These are phyloP conservation scores for Lucilia sericata DNA, from an alignment of 1,140 invertebrate species.

Conservation along the genomic window DNA sequence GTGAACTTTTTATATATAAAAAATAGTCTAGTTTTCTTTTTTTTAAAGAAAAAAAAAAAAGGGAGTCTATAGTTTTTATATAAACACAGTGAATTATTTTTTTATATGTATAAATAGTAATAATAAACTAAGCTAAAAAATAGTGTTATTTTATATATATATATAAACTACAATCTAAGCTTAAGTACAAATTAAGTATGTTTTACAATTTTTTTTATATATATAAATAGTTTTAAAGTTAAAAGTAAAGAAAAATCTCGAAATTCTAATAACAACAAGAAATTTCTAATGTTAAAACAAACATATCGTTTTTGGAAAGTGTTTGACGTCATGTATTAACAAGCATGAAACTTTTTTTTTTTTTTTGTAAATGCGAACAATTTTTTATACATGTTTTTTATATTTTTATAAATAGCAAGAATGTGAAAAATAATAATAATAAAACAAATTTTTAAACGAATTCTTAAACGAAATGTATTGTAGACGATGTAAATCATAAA, in stretches of 20 bases:
- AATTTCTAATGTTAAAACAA: no score
- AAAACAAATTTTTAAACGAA: no score
- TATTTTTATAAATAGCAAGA: no score
- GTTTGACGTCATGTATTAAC: background rate
- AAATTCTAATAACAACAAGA: background rate
- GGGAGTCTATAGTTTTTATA: conserved; percentile 38
- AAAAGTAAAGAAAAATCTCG: background rate
- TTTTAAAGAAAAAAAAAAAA: background rate
- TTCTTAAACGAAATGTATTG: no score
- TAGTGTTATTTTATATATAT: background rate
- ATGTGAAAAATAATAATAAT: no score
- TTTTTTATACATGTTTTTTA: no score
- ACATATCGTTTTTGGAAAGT: conserved; percentile 28
- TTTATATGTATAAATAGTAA: background rate
- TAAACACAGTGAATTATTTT: conserved; percentile 25
- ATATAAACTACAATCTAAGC: background rate
- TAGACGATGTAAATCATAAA: no score
- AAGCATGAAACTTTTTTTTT: background rate
- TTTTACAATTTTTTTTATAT: background rate
- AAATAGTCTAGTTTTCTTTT: background rate
- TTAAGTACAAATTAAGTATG: conserved; percentile 40
- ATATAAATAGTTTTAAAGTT: background rate
- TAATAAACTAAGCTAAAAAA: background rate
- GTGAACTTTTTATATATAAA: no score
- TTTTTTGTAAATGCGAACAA: no score